Evolutionary conservation across 2,113 vertebrate species (phyloP).

Genomic region (Planiliza haematocheilus): DNA sequence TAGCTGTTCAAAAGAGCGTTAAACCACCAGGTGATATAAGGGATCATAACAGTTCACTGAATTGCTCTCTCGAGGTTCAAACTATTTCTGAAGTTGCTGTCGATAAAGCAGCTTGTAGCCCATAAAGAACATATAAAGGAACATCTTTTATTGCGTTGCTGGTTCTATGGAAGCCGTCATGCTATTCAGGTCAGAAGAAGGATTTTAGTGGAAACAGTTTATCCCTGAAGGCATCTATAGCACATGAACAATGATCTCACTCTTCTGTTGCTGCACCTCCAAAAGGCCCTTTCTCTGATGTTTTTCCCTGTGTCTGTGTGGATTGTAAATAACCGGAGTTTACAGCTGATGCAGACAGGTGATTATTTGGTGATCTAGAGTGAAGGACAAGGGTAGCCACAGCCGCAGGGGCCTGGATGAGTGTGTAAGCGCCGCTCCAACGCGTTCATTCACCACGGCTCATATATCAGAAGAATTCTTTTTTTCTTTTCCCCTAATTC

Average conservation of each 20-base stretch:
- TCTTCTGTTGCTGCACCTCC: background rate
- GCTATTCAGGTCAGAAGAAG: constrained; percentile 6
- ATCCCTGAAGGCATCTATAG: constrained; percentile 4
- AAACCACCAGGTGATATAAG: constrained; percentile 42
- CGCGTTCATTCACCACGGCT: constrained; percentile 2
- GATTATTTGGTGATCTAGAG: constrained; percentile 54
- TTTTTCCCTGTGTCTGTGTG: background rate
- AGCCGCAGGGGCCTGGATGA: constrained; percentile 12
- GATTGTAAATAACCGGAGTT: constrained; percentile 50
- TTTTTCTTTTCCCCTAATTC: constrained; percentile 29
- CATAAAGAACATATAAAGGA: constrained; percentile 43
- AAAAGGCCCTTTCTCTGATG: background rate
- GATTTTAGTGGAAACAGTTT: constrained; percentile 4
- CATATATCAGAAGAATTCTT: constrained; percentile 28
- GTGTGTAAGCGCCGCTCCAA: background rate
- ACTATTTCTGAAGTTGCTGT: constrained; percentile 46
- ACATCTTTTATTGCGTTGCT: constrained; percentile 16
- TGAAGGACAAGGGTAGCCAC: constrained; percentile 53
- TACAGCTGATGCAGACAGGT: constrained; percentile 45
- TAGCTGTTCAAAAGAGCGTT: constrained; percentile 29
- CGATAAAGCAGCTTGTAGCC: constrained; percentile 48
- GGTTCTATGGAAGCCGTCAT: constrained; percentile 16
- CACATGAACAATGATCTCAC: background rate
- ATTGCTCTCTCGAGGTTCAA: constrained; percentile 46
- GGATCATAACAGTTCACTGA: constrained; percentile 39